These are phyloP conservation scores for Drosophila glabriapex DNA, from an alignment of 2,888 invertebrate species.

Conservation along the genomic window DNA sequence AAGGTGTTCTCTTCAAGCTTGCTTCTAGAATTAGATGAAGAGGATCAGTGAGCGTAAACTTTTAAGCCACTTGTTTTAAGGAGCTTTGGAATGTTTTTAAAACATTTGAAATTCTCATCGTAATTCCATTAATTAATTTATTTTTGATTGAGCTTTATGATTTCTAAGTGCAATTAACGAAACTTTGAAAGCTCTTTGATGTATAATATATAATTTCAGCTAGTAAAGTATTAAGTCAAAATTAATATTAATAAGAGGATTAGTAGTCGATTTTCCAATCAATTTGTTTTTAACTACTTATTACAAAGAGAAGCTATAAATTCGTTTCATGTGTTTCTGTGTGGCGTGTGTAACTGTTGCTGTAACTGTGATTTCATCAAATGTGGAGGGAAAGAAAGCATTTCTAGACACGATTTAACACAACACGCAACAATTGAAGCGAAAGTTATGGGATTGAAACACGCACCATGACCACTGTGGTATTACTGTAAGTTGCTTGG, in stretches of 20 bases:
- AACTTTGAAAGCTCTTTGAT: background rate
- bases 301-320: constrained; percentile 7
- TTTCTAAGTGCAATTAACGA: background rate
- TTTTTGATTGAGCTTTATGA: background rate
- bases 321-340: constrained; percentile 7
- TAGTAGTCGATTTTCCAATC: constrained; percentile 1
- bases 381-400: background rate
- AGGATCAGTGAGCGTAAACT: background rate
- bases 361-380: constrained; percentile 13
- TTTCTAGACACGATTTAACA: constrained; percentile 7
- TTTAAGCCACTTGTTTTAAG: background rate
- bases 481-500: constrained; percentile 64
- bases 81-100: background rate
- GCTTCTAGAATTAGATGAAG: background rate
- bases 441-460: constrained; percentile 63
- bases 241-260: background rate
- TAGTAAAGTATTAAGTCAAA: background rate
- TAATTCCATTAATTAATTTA: background rate
- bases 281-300: constrained; percentile 1
- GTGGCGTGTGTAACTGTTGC: constrained; percentile 23
- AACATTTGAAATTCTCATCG: background rate
- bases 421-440: background rate
- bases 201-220: background rate
- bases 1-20: background rate
- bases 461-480: constrained; percentile 90